Evolutionary conservation across 2,888 invertebrate genomes (phyloP).

Genomic region (Himalopsyche japonica): DNA sequence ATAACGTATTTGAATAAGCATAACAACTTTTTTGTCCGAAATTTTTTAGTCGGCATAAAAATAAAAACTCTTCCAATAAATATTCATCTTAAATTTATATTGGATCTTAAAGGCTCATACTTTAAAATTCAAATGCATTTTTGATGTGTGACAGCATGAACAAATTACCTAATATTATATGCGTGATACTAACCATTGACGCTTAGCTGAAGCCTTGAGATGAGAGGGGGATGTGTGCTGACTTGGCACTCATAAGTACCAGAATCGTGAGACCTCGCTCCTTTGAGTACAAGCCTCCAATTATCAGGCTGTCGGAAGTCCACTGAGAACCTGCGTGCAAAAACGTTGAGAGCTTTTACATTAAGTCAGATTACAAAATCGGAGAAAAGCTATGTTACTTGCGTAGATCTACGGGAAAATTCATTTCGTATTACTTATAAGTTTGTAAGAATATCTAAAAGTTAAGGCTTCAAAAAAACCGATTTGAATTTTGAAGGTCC

Average conservation of each 20-base stretch:
- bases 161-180: neutral
- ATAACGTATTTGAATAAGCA: too few species aligned
- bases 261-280: slow-evolving; percentile 53
- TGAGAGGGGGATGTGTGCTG: slow-evolving; percentile 57
- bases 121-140: too few species aligned
- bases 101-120: too few species aligned
- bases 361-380: neutral
- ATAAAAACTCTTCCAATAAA: too few species aligned
- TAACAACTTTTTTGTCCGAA: too few species aligned
- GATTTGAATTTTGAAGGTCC: too few species aligned
- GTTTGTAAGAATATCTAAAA: too few species aligned
- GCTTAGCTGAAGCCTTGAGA: slow-evolving; percentile 50
- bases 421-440: too few species aligned
- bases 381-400: neutral
- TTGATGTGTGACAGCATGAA: neutral
- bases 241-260: slow-evolving; percentile 58
- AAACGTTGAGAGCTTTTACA: neutral
- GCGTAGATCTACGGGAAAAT: too few species aligned
- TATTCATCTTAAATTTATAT: too few species aligned
- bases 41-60: too few species aligned
- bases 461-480: too few species aligned
- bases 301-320: slow-evolving; percentile 54
- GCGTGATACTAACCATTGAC: slow-evolving; percentile 51
- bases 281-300: slow-evolving; percentile 52
- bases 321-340: slow-evolving; percentile 50